Base-by-base conservation (phyloP, 2,113 vertebrate species). In the Phalacrocorax aristotelis region DNA sequence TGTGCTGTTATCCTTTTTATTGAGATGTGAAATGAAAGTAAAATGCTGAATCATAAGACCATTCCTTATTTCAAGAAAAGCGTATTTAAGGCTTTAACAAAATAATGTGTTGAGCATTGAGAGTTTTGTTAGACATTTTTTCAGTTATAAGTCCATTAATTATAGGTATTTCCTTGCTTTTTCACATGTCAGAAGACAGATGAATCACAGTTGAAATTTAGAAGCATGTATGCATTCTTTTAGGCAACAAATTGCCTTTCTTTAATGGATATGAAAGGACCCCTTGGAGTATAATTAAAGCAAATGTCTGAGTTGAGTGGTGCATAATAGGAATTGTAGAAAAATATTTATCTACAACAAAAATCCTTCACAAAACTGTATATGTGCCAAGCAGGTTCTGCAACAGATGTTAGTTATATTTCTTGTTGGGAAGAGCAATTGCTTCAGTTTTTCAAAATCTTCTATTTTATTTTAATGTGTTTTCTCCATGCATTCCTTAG, bases 391-490 rank as follows among this genome's bases (percentile, higher is more conserved):
- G 69, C 71, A 95, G 34, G 96, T 97, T 97, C 91, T 97, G 68
- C 68, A 97, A 55, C 97, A 98, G 97, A 97, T 98, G 97, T 98
- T 97, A 95, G 80, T 96, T 95, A 20, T 92, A 94, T 90, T 95
- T 95, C 91, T 93, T 95, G 44, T 94, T 89, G 92, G 78, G 90
- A 97, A 97, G 66, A 96, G 70, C 80, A 93, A 26, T 97, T 95
- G 11, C 69, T 89, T 87, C 70, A 81, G 51, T 83, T 95, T 97
- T 98, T 97, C 57, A 97, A 75, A 95, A 83, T 91, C 51, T 83
- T 78, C 1, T 58, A 11, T 61, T 83, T 93, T 91, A 36, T 97
- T 90, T 90, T 64, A 83, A 80, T 87, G 12, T 58, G 10, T 19
- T 96, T 96, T 86, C 71, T 95, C 61, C n/a, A 38, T 92, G 62